Evolutionary conservation across 2,113 vertebrate genomes (phyloP), one percentile per base, ranked within the genome.

Genomic region (Strix aluco): DNA sequence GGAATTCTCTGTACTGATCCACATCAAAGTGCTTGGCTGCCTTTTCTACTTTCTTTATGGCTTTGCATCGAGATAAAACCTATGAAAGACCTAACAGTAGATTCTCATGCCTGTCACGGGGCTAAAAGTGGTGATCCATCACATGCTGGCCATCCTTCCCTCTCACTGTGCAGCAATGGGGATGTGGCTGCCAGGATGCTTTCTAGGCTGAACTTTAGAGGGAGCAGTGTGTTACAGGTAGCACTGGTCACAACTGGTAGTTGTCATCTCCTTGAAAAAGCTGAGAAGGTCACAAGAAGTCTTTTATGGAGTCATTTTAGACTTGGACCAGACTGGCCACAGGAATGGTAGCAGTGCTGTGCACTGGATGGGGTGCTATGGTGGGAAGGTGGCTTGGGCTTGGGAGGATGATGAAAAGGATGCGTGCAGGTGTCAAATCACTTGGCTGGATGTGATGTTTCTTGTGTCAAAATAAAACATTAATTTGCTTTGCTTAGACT

Each of bases 131-230:
- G 44, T 80, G 72, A 94, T 84, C 86, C 69, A 62, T 93, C 88
- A 86, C 34, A 3, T 81, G 72, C 46, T 3, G 7, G 34, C 44
- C 78, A 19, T 30, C 26, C 30, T 9, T 66, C 46, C 18, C 15
- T 73, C 3, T 2, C 49, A 23, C 1, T 6, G 67, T 0, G 0
- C 27, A 5, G 52, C 0, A 2, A 46, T 84, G 59, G 32, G 40
- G 46, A 32, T 0, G 3, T 1, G 4, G 44, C 82, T 86, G 58
- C 71, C 0, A 0, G 27, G 19, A 38, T 0, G 0, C 25, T 82
- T 75, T 75, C 52, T 71, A 51, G 16, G 40, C 23, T 49, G 36
- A 55, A 20, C 36, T 69, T 80, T 40, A 61, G 49, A 79, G 78
- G 52, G 19, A 82, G 16, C 25, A 21, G 30, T 6, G 21, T 0